These are phyloP conservation scores for Drosophila multiciliata DNA, from an alignment of 2,888 invertebrate species.

Conservation along the genomic window DNA sequence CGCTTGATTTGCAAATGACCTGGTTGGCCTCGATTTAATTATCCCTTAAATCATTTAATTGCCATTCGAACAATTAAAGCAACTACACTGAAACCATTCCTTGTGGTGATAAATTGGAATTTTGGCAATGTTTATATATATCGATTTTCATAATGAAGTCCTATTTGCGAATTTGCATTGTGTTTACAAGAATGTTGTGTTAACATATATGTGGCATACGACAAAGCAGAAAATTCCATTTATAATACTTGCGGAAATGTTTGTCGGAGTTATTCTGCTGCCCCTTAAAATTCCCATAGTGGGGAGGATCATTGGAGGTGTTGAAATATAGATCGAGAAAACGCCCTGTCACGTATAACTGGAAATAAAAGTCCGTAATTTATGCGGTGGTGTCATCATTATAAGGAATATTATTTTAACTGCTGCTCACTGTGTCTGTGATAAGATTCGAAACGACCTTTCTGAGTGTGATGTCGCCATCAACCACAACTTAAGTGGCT, in stretches of 20 bases:
- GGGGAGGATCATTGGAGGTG: background rate
- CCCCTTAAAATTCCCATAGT: background rate
- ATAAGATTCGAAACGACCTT: background rate
- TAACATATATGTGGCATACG: background rate
- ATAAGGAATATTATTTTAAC: background rate
- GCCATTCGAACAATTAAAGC: background rate
- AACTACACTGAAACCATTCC: background rate
- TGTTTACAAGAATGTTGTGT: background rate
- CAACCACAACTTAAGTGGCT: background rate
- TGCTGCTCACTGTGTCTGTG: background rate
- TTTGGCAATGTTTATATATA: background rate
- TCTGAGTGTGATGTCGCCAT: background rate
- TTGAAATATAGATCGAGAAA: background rate
- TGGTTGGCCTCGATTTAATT: slow-evolving; percentile 21
- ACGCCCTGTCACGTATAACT: background rate
- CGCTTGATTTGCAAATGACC: slow-evolving; percentile 35
- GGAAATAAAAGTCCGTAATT: fast-evolving
- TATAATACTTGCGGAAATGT: background rate
- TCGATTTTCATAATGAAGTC: background rate
- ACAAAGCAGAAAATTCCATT: background rate
- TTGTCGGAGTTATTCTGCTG: background rate
- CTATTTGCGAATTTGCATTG: background rate
- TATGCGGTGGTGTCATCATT: background rate
- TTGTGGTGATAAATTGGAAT: background rate
- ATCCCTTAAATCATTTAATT: slow-evolving; percentile 17